Conservation (phyloP, 2,797 vertebrate species). For the Lateolabrax maculatus region DNA sequence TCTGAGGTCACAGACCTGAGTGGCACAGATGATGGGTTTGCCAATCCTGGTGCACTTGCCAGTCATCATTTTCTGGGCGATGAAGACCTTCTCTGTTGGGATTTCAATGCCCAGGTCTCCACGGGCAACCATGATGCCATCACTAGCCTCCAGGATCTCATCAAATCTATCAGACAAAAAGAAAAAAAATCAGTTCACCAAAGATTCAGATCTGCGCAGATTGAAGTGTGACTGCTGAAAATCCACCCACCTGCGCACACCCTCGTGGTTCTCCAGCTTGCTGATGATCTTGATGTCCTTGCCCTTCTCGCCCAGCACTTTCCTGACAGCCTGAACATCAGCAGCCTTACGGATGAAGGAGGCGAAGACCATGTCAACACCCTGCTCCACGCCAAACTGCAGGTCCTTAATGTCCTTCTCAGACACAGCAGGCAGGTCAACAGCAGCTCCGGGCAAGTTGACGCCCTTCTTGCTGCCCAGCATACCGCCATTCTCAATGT, state of each 20-base stretch:
- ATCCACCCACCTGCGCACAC: constrained; percentile 90
- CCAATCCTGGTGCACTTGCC: constrained; percentile 95
- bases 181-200: neutral
- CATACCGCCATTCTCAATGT: constrained; percentile 93
- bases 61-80: constrained; percentile 99
- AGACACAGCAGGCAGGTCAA: constrained; percentile 95
- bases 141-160: constrained; percentile 97
- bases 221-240: neutral
- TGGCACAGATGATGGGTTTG: constrained; percentile 97
- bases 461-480: constrained; percentile 98
- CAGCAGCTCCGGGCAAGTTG: constrained; percentile 94
- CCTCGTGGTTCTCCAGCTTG: constrained; percentile 99
- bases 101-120: constrained; percentile 99
- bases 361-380: constrained; percentile 97
- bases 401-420: constrained; percentile 97
- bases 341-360: constrained; percentile 98
- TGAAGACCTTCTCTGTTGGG: constrained; percentile 97
- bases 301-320: constrained; percentile 95
- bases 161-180: constrained; percentile 88
- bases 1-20: constrained; percentile 88
- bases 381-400: constrained; percentile 95
- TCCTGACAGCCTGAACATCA: constrained; percentile 94
- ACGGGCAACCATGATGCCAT: constrained; percentile 99
- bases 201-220: neutral
- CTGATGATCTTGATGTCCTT: constrained; percentile 99